These are phyloP conservation scores for Poecilobothrus nobilitatus DNA, from an alignment of 2,888 invertebrate genomes.

Conservation along the genomic window DNA sequence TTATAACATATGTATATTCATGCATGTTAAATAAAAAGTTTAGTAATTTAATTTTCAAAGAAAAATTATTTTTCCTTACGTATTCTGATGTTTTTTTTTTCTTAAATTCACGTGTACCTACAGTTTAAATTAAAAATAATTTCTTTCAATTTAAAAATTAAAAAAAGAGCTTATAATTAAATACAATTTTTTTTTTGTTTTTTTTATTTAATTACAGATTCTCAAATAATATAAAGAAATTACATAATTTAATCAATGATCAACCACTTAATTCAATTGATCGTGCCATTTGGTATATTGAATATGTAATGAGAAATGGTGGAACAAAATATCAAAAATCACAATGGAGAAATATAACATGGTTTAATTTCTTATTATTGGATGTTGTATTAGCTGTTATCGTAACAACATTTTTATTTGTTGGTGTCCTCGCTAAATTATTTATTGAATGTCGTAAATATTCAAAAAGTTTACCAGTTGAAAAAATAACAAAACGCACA, in stretches of 20 bases:
- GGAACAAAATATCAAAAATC: constrained; percentile 26
- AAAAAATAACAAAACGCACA: constrained; percentile 27
- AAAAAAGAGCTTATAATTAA: background rate
- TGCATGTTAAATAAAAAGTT: too few species aligned
- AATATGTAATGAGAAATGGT: constrained; percentile 28
- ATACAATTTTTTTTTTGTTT: constrained; percentile 9
- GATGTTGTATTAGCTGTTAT: constrained; percentile 25
- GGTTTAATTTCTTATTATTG: constrained; percentile 28
- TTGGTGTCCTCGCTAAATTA: constrained; percentile 12
- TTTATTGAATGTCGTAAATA: constrained; percentile 25
- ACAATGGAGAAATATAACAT: constrained; percentile 23
- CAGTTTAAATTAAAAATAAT: too few species aligned
- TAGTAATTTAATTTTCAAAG: too few species aligned
- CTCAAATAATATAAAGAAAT: constrained; percentile 24
- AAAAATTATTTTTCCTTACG: too few species aligned
- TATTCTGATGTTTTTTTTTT: too few species aligned
- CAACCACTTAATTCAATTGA: constrained; percentile 26
- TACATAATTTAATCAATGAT: constrained; percentile 24
- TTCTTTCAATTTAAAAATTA: too few species aligned
- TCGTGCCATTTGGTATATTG: constrained; percentile 30
- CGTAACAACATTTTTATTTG: constrained; percentile 15
- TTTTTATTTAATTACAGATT: constrained; percentile 22
- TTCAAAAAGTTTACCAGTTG: constrained; percentile 29
- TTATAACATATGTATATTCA: too few species aligned
- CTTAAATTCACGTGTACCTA: too few species aligned